These are phyloP conservation scores for Riparia riparia DNA, from an alignment of 2,113 vertebrate genomes.

Conservation along the genomic window DNA sequence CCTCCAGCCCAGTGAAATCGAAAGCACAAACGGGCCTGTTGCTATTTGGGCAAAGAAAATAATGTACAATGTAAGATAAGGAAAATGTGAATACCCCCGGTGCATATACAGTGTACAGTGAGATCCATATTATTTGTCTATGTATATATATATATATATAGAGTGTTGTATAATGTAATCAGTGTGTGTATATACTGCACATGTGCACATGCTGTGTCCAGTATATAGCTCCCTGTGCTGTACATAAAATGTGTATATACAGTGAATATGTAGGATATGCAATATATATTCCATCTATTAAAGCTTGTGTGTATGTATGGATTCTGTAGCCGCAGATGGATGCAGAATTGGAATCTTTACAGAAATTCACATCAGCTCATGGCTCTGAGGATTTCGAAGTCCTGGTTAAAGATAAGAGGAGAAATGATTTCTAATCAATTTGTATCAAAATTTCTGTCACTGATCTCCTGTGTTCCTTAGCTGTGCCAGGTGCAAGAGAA, in stretches of 20 bases:
- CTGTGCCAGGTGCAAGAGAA: background rate
- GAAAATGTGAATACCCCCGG: slow-evolving; percentile 1
- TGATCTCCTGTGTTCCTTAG: background rate
- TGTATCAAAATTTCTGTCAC: background rate
- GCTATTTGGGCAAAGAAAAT: slow-evolving; percentile 17
- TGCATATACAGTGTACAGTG: slow-evolving; percentile 37
- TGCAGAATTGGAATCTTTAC: background rate
- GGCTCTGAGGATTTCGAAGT: slow-evolving; percentile 25
- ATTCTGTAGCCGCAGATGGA: background rate
- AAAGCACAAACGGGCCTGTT: slow-evolving; percentile 14
- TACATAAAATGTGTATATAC: slow-evolving; percentile 60
- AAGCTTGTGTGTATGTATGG: background rate
- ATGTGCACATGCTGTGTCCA: background rate
- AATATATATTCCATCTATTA: slow-evolving; percentile 6
- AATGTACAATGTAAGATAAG: background rate
- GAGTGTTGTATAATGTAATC: slow-evolving; percentile 48
- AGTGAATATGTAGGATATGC: slow-evolving; percentile 48
- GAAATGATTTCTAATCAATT: background rate
- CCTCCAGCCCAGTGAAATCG: slow-evolving; percentile 35
- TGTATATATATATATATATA: slow-evolving; percentile 24
- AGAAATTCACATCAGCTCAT: background rate
- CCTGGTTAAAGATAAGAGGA: slow-evolving; percentile 16
- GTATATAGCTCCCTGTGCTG: slow-evolving; percentile 7
- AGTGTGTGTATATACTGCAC: slow-evolving; percentile 48
- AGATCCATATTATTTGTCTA: slow-evolving; percentile 19